Evolutionary conservation across 2,888 invertebrate genomes (phyloP).

Genomic region (Cyaniris semiargus): DNA sequence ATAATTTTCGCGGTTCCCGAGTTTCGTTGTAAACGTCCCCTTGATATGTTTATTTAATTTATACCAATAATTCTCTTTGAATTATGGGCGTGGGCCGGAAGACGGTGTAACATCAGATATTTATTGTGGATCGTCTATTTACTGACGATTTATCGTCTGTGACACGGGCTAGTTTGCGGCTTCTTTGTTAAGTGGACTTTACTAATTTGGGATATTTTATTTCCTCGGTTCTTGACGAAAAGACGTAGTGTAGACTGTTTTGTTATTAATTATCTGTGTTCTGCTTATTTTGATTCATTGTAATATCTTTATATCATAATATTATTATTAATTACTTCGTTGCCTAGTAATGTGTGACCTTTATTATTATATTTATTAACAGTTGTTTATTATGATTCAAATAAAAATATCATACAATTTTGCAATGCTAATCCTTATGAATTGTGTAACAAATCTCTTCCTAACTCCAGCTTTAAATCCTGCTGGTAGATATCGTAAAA

Average conservation of each 20-base stretch:
- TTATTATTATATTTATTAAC: neutral
- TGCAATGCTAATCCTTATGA: neutral
- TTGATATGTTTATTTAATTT: slow-evolving; percentile 77
- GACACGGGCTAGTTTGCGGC: slow-evolving; percentile 42
- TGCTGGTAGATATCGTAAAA: slow-evolving; percentile 27
- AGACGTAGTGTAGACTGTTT: neutral
- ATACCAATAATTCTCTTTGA: slow-evolving; percentile 74
- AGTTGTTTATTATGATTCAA: neutral
- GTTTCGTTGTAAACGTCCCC: slow-evolving; percentile 69
- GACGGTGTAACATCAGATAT: slow-evolving; percentile 74
- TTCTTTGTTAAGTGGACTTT: slow-evolving; percentile 26
- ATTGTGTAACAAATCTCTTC: neutral
- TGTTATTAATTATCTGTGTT: too few relatives aligned
- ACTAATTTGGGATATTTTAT: slow-evolving; percentile 4
- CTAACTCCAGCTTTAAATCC: neutral
- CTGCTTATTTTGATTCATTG: too few relatives aligned
- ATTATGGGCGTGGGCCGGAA: slow-evolving; percentile 75
- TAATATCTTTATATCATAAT: too few relatives aligned
- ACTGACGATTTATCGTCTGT: slow-evolving; percentile 63
- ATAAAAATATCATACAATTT: neutral
- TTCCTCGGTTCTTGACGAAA: neutral
- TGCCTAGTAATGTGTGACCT: too few relatives aligned
- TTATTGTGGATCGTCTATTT: slow-evolving; percentile 72
- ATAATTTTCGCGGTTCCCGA: slow-evolving; percentile 62
- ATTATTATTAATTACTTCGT: too few relatives aligned